These are phyloP conservation scores for Bergia sp. DNA, from an alignment of 92 coral and sea anemone genomes.

Conservation along the genomic window DNA sequence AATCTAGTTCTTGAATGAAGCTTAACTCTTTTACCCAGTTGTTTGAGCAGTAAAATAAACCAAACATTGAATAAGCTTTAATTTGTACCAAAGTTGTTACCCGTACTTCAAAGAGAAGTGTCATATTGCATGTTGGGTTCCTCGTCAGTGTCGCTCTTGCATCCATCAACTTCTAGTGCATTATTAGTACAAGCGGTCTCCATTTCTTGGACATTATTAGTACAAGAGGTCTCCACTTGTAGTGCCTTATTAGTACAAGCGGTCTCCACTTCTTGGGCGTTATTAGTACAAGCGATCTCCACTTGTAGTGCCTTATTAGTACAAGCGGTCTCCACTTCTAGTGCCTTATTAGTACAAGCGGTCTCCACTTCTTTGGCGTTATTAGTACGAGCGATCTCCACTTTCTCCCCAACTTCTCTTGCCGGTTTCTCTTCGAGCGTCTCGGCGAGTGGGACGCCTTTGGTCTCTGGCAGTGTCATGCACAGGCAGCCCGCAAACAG, in stretches of 20 bases:
- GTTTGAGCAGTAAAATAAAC: too few species aligned
- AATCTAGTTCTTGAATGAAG: too few species aligned
- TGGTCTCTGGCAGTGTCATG: slow-evolving; percentile 16
- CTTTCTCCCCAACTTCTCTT: neutral
- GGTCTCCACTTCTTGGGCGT: neutral
- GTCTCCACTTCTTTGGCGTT: neutral
- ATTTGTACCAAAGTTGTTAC: too few species aligned
- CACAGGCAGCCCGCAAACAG: slow-evolving; percentile 5
- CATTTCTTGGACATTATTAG: neutral
- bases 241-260: too few species aligned
- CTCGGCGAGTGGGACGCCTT: slow-evolving; percentile 10
- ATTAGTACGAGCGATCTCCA: neutral
- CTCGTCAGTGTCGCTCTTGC: neutral
- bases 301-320: neutral
- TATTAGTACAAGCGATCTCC: neutral
- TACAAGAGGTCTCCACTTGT: neutral
- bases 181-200: neutral
- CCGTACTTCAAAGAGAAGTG: neutral
- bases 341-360: too few species aligned
- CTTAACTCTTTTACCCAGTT: too few species aligned
- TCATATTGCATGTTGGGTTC: neutral
- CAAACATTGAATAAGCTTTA: too few species aligned
- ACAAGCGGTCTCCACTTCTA: neutral
- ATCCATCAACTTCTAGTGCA: neutral
- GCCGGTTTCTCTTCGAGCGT: neutral